Percentiles rank a stretch among this genome's conserved stretches.
These are phyloP conservation scores for Nymphalis polychloros DNA, from an alignment of 2,888 invertebrate genomes.

Conservation along the genomic window DNA sequence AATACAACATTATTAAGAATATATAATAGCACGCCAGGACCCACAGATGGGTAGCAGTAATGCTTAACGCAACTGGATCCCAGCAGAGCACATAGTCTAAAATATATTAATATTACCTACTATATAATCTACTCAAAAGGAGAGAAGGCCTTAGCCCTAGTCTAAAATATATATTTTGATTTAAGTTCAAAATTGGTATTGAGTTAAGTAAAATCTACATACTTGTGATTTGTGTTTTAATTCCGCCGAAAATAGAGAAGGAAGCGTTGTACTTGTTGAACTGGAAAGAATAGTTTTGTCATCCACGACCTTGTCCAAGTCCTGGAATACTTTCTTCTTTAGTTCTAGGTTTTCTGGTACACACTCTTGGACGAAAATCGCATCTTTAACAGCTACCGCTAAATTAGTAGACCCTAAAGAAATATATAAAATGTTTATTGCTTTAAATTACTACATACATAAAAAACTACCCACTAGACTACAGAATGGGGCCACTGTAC, in stretches of 20 bases:
- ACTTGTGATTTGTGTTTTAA: slow-evolving; percentile 87
- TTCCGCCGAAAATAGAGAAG: slow-evolving; percentile 91
- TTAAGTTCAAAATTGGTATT: no score
- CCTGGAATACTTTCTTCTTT: slow-evolving; percentile 89
- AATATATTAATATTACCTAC: no score
- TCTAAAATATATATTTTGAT: no score
- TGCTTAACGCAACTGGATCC: no score
- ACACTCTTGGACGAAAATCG: slow-evolving; percentile 95
- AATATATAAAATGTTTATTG: not conserved
- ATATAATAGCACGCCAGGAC: no score
- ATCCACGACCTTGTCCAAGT: slow-evolving; percentile 89
- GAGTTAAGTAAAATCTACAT: slow-evolving; percentile 14
- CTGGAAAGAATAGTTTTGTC: slow-evolving; percentile 91
- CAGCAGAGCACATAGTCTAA: no score
- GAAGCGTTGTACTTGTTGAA: slow-evolving; percentile 95
- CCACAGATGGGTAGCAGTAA: no score
- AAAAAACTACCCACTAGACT: no score
- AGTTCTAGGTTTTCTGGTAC: slow-evolving; percentile 94
- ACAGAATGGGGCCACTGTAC: no score
- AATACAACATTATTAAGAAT: no score
- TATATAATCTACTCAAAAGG: no score
- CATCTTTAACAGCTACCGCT: slow-evolving; percentile 86
- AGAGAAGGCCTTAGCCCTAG: no score
- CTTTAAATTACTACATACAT: not conserved
- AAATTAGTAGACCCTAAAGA: slow-evolving; percentile 84